A percentile compares a stretch with the other conserved stretches of the same genome.
Evolutionary conservation across 2,113 vertebrate genomes (phyloP).

Genomic region (Oplegnathus fasciatus): DNA sequence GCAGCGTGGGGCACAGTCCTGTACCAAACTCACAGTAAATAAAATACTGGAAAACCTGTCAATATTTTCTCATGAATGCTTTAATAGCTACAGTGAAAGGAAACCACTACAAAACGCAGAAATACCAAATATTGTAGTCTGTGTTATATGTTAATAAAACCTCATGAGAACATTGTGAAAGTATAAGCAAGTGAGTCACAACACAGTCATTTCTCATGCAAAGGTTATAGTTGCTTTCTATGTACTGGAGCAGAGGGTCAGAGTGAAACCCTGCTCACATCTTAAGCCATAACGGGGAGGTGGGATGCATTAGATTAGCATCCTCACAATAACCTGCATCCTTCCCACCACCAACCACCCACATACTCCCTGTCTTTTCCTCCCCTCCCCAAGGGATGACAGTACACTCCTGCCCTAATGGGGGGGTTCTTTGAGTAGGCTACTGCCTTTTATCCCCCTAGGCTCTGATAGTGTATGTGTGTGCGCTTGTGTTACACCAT

Average conservation of each 20-base stretch:
- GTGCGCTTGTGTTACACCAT: slow-evolving; percentile 46
- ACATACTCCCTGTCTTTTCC: slow-evolving; percentile 51
- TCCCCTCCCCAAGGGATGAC: slow-evolving; percentile 53
- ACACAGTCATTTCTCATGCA: not conserved
- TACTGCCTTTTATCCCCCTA: slow-evolving; percentile 70
- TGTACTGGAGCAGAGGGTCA: slow-evolving; percentile 32
- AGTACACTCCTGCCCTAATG: slow-evolving; percentile 73
- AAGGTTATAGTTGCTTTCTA: slow-evolving; percentile 23
- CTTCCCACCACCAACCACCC: slow-evolving; percentile 52
- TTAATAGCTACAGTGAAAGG: not conserved
- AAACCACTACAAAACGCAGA: not conserved
- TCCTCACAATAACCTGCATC: slow-evolving; percentile 69
- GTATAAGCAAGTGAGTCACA: not conserved
- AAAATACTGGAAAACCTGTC: slow-evolving; percentile 2
- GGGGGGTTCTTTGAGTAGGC: slow-evolving; percentile 70
- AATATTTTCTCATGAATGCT: not conserved
- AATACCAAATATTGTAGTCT: not conserved
- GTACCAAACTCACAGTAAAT: not conserved
- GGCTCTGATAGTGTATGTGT: slow-evolving; percentile 44
- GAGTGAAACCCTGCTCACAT: slow-evolving; percentile 26
- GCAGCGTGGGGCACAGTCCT: not conserved
- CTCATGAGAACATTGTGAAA: not conserved
- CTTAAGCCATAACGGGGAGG: slow-evolving; percentile 31
- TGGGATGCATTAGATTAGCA: slow-evolving; percentile 57
- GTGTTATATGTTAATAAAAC: not conserved